Evolutionary conservation across 2,888 invertebrate species (phyloP).

Genomic region (Acrobasis suavella): DNA sequence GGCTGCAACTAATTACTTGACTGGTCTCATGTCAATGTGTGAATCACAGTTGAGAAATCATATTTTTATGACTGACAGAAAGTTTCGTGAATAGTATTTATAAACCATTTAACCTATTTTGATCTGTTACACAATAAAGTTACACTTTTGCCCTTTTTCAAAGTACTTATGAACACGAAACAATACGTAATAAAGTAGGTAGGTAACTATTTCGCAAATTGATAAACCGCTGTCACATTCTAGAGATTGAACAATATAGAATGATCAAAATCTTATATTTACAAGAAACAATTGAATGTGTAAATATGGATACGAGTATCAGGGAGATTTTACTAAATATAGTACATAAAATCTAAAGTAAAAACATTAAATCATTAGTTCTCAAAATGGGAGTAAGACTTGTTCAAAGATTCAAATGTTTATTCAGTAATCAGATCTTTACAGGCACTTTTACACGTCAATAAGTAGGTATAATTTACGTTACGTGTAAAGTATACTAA

Average conservation of each 20-base stretch:
- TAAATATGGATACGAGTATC: too few species aligned
- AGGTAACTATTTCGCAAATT: background rate
- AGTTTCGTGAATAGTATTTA: background rate
- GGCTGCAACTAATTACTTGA: too few species aligned
- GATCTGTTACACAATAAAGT: slow-evolving; percentile 18
- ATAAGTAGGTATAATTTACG: too few species aligned
- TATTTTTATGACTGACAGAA: background rate
- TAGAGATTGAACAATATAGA: background rate
- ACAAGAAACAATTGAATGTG: background rate
- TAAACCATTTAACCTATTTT: slow-evolving; percentile 13
- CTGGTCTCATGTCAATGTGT: too few species aligned
- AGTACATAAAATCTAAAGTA: too few species aligned
- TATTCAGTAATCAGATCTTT: too few species aligned
- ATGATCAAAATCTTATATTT: background rate
- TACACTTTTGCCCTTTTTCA: slow-evolving; percentile 24
- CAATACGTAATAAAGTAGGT: slow-evolving; percentile 11
- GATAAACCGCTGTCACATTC: background rate
- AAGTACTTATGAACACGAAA: slow-evolving; percentile 20
- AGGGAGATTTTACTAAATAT: too few species aligned
- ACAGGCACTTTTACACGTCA: too few species aligned
- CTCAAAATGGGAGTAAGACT: too few species aligned
- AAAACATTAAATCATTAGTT: too few species aligned
- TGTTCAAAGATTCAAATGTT: too few species aligned
- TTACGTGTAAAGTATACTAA: too few species aligned
- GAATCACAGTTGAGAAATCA: background rate